These are phyloP conservation scores for Ictalurus furcatus DNA, from an alignment of 2,113 vertebrate genomes.

Conservation along the genomic window DNA sequence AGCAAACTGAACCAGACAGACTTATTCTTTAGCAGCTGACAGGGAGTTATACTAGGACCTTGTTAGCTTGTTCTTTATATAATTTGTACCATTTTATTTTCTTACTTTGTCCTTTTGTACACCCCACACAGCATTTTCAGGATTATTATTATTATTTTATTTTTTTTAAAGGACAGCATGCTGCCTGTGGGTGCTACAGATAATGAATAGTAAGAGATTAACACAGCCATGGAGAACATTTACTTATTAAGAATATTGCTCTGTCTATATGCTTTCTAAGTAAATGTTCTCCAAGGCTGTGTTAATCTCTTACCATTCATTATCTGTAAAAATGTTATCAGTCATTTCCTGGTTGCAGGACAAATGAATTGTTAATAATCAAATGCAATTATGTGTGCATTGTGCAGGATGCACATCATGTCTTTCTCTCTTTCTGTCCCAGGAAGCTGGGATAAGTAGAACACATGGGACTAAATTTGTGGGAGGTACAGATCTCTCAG, in stretches of 20 bases:
- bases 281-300: background rate
- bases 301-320: background rate
- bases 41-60: background rate
- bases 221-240: background rate
- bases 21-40: background rate
- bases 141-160: too few relatives aligned
- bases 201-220: background rate
- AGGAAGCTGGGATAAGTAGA: constrained; percentile 11
- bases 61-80: background rate
- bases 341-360: background rate
- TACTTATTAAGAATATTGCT: background rate
- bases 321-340: background rate
- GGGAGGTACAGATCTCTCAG: background rate
- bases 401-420: background rate
- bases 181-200: too few relatives aligned
- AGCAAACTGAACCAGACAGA: background rate
- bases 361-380: background rate
- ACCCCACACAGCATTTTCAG: background rate
- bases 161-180: too few relatives aligned
- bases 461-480: constrained; percentile 29
- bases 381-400: background rate
- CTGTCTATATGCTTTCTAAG: background rate
- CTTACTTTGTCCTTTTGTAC: background rate
- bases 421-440: background rate
- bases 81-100: background rate